Evolutionary conservation across 2,888 invertebrate species (phyloP), one percentile per base, ranked within the genome.

Genomic region (Oconnorella tubifera): DNA sequence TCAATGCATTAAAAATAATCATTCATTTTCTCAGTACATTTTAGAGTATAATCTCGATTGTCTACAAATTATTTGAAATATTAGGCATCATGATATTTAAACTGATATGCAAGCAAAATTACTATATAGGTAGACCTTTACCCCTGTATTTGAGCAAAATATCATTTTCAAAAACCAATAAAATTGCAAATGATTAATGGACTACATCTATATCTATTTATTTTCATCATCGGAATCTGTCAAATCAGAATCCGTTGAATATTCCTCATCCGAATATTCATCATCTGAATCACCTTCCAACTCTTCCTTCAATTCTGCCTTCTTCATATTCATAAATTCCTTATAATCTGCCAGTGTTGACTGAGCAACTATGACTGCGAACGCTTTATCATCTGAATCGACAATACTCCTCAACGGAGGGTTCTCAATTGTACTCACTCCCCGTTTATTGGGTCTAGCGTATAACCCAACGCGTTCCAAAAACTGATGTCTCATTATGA

Each of bases 401-500:
- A 32, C 48, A 40, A 58, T 58, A 28, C 48, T 33, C 25, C 27
- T n/a, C 6, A 58, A 28, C 2, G 32, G 23, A 33, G 59, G 33
- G 48, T 58, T 58, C 28, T 33, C 40, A n/a, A n/a, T 25, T n/a
- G 28, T 33, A 23, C 33, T 28, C 33, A 23, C 23, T 14, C 59
- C 59, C 33, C 27, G 59, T n/a, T 58, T 58, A 33, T 62, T 23
- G 3, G 62, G 40, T 56, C 33, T 62, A 27, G 31, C 32, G 49
- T 62, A 62, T 6, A 33, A 28, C 48, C 62, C 62, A 29, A 29
- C 23, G 28, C 62, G 31, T 19, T 62, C 25, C 19, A 62, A 53
- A 40, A 62, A 62, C n/a, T 62, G 23, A 27, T 62, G 62, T 31
- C 62, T 56, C n/a, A 32, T 56, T 6, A 56, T 40, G 2, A 62